Evolutionary conservation across 1,140 invertebrate species (phyloP).

Genomic region (Rhizoglyphus robini): DNA sequence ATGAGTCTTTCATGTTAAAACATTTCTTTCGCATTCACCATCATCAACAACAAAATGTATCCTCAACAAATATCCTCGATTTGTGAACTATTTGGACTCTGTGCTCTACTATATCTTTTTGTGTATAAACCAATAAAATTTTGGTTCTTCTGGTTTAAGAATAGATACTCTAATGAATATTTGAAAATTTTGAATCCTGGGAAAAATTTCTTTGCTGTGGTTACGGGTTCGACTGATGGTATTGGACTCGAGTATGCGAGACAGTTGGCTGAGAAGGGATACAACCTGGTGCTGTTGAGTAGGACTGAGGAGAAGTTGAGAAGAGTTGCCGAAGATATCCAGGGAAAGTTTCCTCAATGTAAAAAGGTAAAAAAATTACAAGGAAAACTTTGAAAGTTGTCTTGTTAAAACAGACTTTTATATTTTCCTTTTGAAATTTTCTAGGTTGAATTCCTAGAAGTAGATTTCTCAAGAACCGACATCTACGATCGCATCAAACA

Average conservation of each 20-base stretch:
- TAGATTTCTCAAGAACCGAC: too few relatives aligned
- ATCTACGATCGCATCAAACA: too few relatives aligned
- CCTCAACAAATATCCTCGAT: too few relatives aligned
- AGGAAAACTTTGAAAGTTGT: too few relatives aligned
- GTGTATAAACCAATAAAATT: neutral
- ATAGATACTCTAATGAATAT: neutral
- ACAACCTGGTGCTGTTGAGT: slow-evolving; percentile 76
- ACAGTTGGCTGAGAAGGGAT: slow-evolving; percentile 59
- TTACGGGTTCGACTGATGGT: slow-evolving; percentile 79
- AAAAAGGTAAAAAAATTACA: too few relatives aligned
- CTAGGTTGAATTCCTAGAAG: too few relatives aligned
- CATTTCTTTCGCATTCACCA: too few relatives aligned
- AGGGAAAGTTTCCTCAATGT: too few relatives aligned
- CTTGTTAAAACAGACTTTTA: too few relatives aligned
- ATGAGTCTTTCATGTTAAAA: too few relatives aligned
- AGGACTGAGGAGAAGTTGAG: slow-evolving; percentile 54
- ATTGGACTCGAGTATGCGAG: slow-evolving; percentile 72
- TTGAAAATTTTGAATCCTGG: neutral
- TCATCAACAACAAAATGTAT: too few relatives aligned
- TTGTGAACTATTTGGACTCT: too few relatives aligned
- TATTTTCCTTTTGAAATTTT: neutral
- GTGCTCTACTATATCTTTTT: neutral
- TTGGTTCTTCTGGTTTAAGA: neutral
- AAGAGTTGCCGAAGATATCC: slow-evolving; percentile 19
- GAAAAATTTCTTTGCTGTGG: slow-evolving; percentile 40